These are phyloP conservation scores for Megaustenia siamemsis DNA, from an alignment of 2,888 invertebrate species.

Conservation along the genomic window DNA sequence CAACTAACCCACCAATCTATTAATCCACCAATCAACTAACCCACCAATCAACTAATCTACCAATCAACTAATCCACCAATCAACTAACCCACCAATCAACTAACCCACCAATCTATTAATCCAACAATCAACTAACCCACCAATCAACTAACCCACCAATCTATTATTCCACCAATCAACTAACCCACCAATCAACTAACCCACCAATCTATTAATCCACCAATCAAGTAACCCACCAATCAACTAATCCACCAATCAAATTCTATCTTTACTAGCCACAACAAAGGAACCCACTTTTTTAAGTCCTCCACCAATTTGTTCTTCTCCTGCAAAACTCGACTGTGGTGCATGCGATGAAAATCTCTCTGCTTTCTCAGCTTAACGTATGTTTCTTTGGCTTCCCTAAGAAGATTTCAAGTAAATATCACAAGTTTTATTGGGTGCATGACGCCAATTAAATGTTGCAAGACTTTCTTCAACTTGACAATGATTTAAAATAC, in stretches of 20 bases:
- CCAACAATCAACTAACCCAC: no score
- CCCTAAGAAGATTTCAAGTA: slow-evolving; percentile 64
- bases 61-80: no score
- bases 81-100: no score
- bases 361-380: slow-evolving; percentile 80
- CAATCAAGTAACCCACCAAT: background rate
- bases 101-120: no score
- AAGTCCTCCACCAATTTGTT: slow-evolving; percentile 79
- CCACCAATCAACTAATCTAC: no score
- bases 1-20: no score
- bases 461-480: no score
- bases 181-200: no score
- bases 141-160: no score
- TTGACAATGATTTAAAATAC: no score
- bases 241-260: background rate
- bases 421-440: background rate
- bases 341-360: slow-evolving; percentile 80
- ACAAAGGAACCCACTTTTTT: slow-evolving; percentile 69
- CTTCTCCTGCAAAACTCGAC: slow-evolving; percentile 80
- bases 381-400: slow-evolving; percentile 79
- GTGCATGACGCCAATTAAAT: background rate
- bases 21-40: no score
- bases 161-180: no score
- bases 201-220: background rate
- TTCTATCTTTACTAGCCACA: background rate